Evolutionary conservation across 2,113 vertebrate species (phyloP), one percentile per base, ranked within the genome.

Genomic region (Erythrocercus mccallii): DNA sequence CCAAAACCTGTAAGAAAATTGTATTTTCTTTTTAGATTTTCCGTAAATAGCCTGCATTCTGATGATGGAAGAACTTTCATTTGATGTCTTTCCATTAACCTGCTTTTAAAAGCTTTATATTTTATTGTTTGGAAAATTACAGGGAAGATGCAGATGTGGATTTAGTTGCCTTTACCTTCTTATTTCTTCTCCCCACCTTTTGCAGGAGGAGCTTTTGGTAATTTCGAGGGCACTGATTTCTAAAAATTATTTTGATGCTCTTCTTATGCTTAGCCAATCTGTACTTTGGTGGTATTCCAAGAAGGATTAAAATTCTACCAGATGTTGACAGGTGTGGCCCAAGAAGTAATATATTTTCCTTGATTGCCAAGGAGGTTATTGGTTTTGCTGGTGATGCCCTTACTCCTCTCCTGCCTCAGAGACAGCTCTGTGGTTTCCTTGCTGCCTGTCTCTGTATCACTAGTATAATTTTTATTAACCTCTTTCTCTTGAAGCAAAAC

Each of bases 361-460:
- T 76, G 40, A 44, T 57, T 53, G 57, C 11, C 28, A n/a, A 38
- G 25, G 40, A 38, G 40, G 17, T 64, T 33, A 15, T 24, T 66
- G 19, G 27, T 54, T 58, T 28, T 1, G 5, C 19, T 48, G 71
- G 4, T 44, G 24, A 40, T 51, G 24, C 44, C 6, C 18, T 90
- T 0, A 0, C 21, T 40, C 24, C 22, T 74, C 18, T 70, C 11
- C 27, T 38, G 66, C 24, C 38, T 12, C 28, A 58, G 20, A 53
- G 6, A 45, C 33, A 50, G 30, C 11, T 81, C 60, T 66, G 18
- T 31, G 22, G 15, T 69, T 61, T 18, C 54, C 22, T 58, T 68
- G 35, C 38, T 81, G 20, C 30, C 24, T 66, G 10, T 84, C 37
- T 80, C 44, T 64, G 12, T 77, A 15, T 72, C 50, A 42, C 10